Evolutionary conservation across 2,797 vertebrate species (phyloP).

Genomic region (Enteromius anoplus): DNA sequence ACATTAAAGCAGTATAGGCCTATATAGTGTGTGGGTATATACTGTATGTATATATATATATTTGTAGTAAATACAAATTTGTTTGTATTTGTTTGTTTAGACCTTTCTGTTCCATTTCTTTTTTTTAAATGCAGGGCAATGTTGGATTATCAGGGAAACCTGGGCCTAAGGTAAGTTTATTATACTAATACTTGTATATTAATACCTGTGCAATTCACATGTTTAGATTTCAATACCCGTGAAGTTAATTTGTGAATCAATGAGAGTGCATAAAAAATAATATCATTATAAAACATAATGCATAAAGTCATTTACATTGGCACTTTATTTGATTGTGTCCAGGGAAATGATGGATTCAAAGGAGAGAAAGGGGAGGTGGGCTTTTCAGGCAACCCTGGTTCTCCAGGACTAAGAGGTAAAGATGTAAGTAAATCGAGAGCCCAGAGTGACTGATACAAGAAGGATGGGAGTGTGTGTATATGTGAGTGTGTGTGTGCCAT

Average conservation of each 20-base stretch:
- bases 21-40: too few species aligned
- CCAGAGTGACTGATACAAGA: conserved; percentile 60
- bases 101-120: background rate
- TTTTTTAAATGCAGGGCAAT: conserved; percentile 79
- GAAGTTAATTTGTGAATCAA: background rate
- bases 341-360: conserved; percentile 82
- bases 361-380: conserved; percentile 81
- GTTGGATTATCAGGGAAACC: conserved; percentile 90
- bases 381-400: conserved; percentile 76
- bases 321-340: conserved; percentile 43
- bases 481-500: conserved; percentile 5
- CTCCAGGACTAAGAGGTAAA: conserved; percentile 91
- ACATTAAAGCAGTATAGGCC: background rate
- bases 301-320: background rate
- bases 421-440: conserved; percentile 89
- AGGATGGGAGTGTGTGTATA: conserved; percentile 14
- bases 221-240: background rate
- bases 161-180: conserved; percentile 81
- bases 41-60: background rate
- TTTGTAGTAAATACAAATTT: background rate
- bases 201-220: background rate
- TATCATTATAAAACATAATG: too few species aligned
- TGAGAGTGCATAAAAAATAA: background rate
- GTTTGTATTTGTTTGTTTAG: background rate
- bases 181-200: background rate